Evolutionary conservation across 2,113 vertebrate genomes (phyloP), one percentile per base, ranked within the genome.

Genomic region (Xenopus borealis): DNA sequence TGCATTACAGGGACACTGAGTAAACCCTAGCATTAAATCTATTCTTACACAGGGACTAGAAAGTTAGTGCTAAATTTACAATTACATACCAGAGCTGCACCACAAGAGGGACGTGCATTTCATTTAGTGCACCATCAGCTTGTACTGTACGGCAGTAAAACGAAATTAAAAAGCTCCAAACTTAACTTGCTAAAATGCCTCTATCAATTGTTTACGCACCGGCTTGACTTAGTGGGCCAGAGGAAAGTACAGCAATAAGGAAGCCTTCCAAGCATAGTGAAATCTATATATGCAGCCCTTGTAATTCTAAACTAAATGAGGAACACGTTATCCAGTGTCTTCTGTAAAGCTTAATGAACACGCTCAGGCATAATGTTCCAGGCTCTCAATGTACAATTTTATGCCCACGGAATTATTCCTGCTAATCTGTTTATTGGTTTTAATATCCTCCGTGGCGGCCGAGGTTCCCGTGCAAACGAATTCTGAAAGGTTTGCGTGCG

Each of bases 81-180:
- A 18, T 68, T 50, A 50, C 20, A 68, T 44, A 65, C 55, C n/a
- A 9, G 57, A 68, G 33, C 17, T 40, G 33, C 64, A 45, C 62
- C 44, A 73, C 63, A 66, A 66, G 50, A 59, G 57, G 7, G 12
- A 30, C 3, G 65, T 44, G 47, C 17, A n/a, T 62, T 67, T 75
- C 65, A 68, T 75, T 75, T 68, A 68, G 52, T 62, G 72, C 64
- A 64, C 72, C 65, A 68, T 68, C 72, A 75, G 65, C 65, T 62
- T 11, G 44, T 7, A 30, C 58, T 68, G 23, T 62, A 62, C 47
- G 72, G 57, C 65, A 40, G 45, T 75, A 75, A 68, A 75, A 66
- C 4, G n/a, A 75, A 68, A 75, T 68, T 68, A 57, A 68, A 75
- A 75, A 19, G 55, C 72, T 75, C 65, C 65, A 61, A 66, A 17